Base-by-base conservation (phyloP, 2,113 vertebrate species). In the Tringa solitaria region DNA sequence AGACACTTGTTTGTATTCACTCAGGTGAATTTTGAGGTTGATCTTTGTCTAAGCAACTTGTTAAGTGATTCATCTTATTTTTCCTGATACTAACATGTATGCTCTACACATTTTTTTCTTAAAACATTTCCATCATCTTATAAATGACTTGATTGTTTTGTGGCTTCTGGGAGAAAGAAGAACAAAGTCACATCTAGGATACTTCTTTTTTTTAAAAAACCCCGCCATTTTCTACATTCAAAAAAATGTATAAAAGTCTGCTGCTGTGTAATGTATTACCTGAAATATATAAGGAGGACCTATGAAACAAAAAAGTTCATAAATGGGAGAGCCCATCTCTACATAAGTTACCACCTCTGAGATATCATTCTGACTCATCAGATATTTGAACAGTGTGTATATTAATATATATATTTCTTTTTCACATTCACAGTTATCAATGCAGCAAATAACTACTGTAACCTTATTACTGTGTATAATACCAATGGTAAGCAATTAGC, bases 21-120 rank as follows among this genome's bases (percentile, higher is more conserved):
- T 86, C 27, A 90, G 69, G 76, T 84, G 78, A 76, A 76, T 89
- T 94, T 95, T 96, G 33, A 63, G 60, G 51, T 54, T 87, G 78
- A 81, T 81, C 39, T 88, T 92, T 75, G 12, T 56, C 57, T 87
- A 76, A 67, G 35, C 6, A 64, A 80, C 35, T 56, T 87, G 33
- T 84, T 80, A 83, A 90, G 45, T 48, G 33, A 82, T 86, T 92
- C 7, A 67, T 81, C 60, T 88, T 72, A 35, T 20, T 78, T 92
- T 84, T 83, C 18, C 54, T 59, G 3, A 16, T 74, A 72, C 63
- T 74, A 63, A 46, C 0, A 0, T 12, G 3, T 56, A 8, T 27
- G 9, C 4, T 80, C 24, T 37, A 33, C 14, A 1, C 0, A 22
- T 26, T 67, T 60, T 82, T 83, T 88, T 35, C 45, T 73, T 70